Percentiles rank a stretch among this genome's conserved stretches.
These are phyloP conservation scores for Epiblema foenella DNA, from an alignment of 2,888 invertebrate species.

Conservation along the genomic window DNA sequence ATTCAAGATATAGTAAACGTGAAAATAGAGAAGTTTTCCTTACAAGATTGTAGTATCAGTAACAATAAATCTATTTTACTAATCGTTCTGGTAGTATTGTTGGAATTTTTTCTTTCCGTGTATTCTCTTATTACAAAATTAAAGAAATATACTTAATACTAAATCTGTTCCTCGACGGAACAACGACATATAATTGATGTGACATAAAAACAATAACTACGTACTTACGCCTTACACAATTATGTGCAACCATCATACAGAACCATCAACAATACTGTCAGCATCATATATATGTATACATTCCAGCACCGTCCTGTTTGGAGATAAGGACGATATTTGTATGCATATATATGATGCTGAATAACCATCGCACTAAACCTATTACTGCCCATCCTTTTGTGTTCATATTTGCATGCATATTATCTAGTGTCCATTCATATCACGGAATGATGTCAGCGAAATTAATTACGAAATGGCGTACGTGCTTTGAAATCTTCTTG, in stretches of 20 bases:
- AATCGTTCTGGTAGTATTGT: no score
- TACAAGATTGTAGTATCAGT: no score
- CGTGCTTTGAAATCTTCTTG: not conserved
- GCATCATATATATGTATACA: not conserved
- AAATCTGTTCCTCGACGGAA: no score
- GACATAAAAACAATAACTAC: not conserved
- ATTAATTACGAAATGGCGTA: not conserved
- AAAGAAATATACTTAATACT: no score
- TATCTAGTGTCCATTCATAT: conserved; percentile 30
- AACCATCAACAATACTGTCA: not conserved
- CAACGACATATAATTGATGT: not conserved
- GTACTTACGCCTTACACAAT: conserved; percentile 3
- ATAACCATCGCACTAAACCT: not conserved
- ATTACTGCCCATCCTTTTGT: conserved; percentile 2
- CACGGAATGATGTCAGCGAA: conserved; percentile 27
- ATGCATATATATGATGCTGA: no score
- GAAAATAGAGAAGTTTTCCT: no score
- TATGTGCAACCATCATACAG: not conserved
- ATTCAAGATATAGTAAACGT: no score
- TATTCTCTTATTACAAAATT: no score
- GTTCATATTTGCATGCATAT: conserved; percentile 28
- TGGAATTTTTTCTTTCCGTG: no score
- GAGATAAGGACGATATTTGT: no score
- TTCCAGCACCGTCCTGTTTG: no score
- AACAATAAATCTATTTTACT: no score